A percentile compares a stretch with the other conserved stretches of the same genome.
phyloP scores from a whole-genome alignment of 2,797 vertebrate species.

The Pseudocheirus occidentalis region DNA sequence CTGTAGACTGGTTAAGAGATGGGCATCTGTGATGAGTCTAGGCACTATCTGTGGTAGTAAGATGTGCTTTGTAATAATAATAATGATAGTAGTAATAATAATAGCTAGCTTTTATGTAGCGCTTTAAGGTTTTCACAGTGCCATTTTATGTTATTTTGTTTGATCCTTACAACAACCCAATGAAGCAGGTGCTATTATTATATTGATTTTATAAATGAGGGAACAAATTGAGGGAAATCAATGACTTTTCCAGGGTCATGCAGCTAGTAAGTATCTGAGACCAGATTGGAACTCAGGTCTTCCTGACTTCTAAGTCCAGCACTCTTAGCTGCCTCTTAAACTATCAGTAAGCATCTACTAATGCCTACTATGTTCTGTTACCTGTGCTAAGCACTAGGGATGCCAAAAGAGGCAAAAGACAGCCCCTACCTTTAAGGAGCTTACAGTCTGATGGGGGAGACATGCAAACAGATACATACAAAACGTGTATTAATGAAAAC shows the following conservation, averaged over 20 bases:
- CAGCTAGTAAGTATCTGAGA: neutral
- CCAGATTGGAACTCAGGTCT: neutral
- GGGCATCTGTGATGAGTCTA: neutral
- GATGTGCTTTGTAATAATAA: neutral
- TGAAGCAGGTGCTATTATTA: neutral
- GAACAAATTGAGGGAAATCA: neutral
- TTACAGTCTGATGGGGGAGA: neutral
- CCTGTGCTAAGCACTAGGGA: neutral
- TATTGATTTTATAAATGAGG: neutral
- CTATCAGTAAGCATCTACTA: neutral
- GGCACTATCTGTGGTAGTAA: neutral
- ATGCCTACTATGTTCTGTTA: neutral
- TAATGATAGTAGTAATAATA: neutral
- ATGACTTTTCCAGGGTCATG: neutral
- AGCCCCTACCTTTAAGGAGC: neutral
- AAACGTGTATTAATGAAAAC: neutral
- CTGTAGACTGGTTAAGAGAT: neutral
- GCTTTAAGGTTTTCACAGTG: neutral
- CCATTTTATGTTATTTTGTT: neutral
- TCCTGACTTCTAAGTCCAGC: neutral
- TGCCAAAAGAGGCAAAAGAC: neutral
- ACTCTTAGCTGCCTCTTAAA: neutral
- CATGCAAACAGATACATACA: neutral
- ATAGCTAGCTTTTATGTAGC: neutral
- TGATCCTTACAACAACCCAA: neutral